These are phyloP conservation scores for Phalacrocorax carbo DNA, from an alignment of 2,113 vertebrate genomes.

Conservation along the genomic window DNA sequence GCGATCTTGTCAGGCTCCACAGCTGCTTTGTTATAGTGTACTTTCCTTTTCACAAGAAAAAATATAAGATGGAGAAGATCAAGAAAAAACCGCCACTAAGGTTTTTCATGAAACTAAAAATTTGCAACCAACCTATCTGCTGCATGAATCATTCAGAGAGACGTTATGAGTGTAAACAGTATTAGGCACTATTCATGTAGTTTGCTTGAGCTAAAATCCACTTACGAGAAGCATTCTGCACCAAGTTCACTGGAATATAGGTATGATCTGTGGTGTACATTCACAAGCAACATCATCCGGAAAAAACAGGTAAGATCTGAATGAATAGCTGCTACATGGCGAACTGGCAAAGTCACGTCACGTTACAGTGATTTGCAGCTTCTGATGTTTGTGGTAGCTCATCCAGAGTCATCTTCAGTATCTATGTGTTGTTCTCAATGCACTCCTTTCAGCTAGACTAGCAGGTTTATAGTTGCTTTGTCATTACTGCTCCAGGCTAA, in stretches of 20 bases:
- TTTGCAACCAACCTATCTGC: neutral
- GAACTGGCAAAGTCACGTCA: neutral
- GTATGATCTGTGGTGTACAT: neutral
- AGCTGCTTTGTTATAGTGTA: neutral
- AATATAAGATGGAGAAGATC: neutral
- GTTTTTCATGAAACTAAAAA: neutral
- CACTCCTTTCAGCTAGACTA: neutral
- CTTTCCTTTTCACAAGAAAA: neutral
- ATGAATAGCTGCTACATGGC: accelerated
- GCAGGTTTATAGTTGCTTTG: neutral
- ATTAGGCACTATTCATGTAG: neutral
- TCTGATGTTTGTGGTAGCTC: neutral
- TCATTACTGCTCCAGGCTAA: neutral
- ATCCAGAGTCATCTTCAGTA: neutral
- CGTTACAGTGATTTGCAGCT: neutral
- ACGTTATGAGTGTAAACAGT: neutral
- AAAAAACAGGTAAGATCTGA: neutral
- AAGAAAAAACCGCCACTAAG: neutral
- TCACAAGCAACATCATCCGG: neutral
- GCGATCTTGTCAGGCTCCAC: neutral
- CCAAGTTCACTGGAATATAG: neutral
- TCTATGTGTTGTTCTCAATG: neutral
- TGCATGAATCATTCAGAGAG: neutral
- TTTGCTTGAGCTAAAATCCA: neutral
- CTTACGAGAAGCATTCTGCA: neutral